Base-by-base conservation (phyloP, 2,113 vertebrate genomes). In the Leptobrachium leishanense region DNA sequence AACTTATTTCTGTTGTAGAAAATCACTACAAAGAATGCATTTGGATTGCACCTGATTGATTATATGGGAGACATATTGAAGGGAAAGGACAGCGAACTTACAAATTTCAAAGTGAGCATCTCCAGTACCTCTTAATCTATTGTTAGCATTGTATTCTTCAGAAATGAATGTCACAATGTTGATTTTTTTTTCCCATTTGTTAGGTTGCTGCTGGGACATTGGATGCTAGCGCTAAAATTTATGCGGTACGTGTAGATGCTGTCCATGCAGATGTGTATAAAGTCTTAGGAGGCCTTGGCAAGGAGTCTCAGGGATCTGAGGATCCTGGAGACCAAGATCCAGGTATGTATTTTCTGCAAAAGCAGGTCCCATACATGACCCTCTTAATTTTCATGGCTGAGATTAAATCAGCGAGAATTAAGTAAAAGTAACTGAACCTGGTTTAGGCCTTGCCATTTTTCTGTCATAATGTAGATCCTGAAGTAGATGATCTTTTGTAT, bases 1-100 rank as follows among this genome's bases (percentile, higher is more conserved):
- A 31, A 50, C 46, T 50, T 50, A 41, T 82, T 83, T 88, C 68
- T 78, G 0, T 89, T 88, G 39, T 82, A 99, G 98, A 99, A 98
- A 98, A 99, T 99, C 80, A 99, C 96, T 73, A 95, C 93, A 0
- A 99, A 97, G 88, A 99, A 99, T 68, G 98, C 94, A 4, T 99
- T 99, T 79, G 96, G 95, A 50, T 90, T 99, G 20, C 95, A 98
- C 84, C 88, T 99, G 76, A 99, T 99, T 64, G 96, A 99, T 88
- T 98, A 97, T 59, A 96, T 99, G 95, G 87, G 91, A 0, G 93
- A 98, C 12, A 96, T 99, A 81, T 92, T 98, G 75, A 95, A 96
- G 77, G 87, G 96, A 86, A 96, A 98, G 84, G 92, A 95, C 70
- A 92, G 94, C 0, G 95, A 97, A 79, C 72, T 90, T 44, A 95